phyloP scores from a whole-genome alignment of 2,888 invertebrate genomes.

The Cephalotes varians region DNA sequence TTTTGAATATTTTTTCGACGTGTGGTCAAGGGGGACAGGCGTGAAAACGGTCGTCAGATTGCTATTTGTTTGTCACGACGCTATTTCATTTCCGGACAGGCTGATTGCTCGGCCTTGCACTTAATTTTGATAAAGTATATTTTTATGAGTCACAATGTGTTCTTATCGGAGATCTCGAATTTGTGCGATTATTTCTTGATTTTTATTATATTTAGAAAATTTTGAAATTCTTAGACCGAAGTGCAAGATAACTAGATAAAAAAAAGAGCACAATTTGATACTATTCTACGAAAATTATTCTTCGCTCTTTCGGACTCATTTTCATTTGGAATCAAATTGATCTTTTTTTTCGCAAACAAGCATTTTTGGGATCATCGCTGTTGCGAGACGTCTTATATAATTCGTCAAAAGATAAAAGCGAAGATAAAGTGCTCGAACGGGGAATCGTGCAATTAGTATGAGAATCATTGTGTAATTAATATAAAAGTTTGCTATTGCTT shows the following conservation, averaged over 20 bases:
- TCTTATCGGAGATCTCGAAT: neutral
- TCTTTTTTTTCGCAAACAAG: neutral
- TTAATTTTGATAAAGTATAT: neutral
- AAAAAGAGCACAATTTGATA: neutral
- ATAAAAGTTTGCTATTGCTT: constrained; percentile 30
- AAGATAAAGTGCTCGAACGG: neutral
- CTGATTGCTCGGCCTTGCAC: neutral
- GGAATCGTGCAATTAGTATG: constrained; percentile 21
- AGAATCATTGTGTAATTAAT: constrained; percentile 37
- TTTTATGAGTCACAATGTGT: neutral
- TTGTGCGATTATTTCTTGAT: neutral
- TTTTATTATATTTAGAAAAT: neutral
- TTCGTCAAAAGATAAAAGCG: neutral
- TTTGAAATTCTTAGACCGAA: neutral
- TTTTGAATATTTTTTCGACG: neutral
- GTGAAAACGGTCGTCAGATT: neutral
- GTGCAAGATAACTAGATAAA: neutral
- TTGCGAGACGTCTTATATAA: neutral
- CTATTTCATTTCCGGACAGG: neutral
- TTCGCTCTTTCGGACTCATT: neutral
- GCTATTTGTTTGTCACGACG: neutral
- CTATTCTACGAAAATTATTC: neutral
- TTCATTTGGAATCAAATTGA: neutral
- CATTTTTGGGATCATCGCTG: neutral
- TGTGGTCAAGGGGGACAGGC: neutral